Evolutionary conservation across 2,113 vertebrate species (phyloP), one percentile per base, ranked within the genome.

Genomic region (Mandrillus leucophaeus): DNA sequence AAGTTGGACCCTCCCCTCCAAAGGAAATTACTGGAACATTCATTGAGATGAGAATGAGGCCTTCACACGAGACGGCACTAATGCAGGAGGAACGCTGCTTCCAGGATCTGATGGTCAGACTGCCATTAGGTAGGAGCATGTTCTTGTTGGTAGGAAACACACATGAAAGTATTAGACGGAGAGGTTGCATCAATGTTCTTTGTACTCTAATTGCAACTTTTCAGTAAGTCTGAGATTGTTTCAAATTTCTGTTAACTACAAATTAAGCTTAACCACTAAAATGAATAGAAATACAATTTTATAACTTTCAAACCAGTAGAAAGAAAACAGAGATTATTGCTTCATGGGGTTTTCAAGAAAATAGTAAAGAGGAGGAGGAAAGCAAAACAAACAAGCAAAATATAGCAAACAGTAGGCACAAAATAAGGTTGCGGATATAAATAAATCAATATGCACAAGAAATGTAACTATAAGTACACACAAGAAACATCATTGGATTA

Each of bases 41-140:
- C 8, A 11, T 70, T 2, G 25, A 52, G 50, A 35, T n/a, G 27
- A n/a, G 78, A 45, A 57, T 8, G 80, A 78, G 16, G 70, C 30
- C 23, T 45, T 45, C 13, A 23, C 59, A 2, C 40, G 55, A 14
- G 8, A 25, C 2, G 25, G 43, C 7, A 0, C 32, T 14, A 1
- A 59, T 13, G 17, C 6, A 59, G 64, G 12, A 68, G 38, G 6
- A 14, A 55, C 0, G 52, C 48, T 40, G 3, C 59, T 57, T 25
- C 32, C 18, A 3, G 22, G 75, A 35, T 12, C 1, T 23, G 22
- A 1, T 25, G 25, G 22, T 30, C 3, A 7, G 3, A 5, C 1
- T 5, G 9, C 0, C 4, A 13, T 5, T 61, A 25, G 0, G 3
- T 0, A 55, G 87, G 25, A 25, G 14, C 16, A 32, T 0, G 6